Evolutionary conservation across 1,140 invertebrate species (phyloP).

Genomic region (Drosophila ercepeae): DNA sequence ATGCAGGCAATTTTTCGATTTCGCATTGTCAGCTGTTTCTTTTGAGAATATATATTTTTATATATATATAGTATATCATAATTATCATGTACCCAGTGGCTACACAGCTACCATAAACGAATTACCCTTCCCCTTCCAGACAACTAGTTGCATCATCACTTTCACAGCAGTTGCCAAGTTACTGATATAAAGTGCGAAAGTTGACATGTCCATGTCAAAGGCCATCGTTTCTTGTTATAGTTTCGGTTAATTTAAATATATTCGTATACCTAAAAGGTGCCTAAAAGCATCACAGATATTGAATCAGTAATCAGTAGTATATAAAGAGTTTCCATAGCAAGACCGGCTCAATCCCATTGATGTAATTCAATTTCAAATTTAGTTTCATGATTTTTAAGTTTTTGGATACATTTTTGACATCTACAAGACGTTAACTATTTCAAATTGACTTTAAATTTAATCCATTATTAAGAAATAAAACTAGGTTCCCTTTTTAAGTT

Average conservation of each 20-base stretch:
- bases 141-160: constrained; percentile 44
- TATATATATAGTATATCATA: neutral
- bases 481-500: too few relatives aligned
- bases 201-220: constrained; percentile 20
- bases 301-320: neutral
- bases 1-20: neutral
- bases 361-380: neutral
- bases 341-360: neutral
- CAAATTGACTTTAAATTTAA: too few relatives aligned
- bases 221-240: neutral
- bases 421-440: too few relatives aligned
- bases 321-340: neutral
- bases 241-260: neutral
- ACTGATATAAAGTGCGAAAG: constrained; percentile 22
- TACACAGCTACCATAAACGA: constrained; percentile 7
- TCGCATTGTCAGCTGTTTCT: constrained; percentile 21
- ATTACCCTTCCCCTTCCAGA: constrained; percentile 17
- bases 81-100: neutral
- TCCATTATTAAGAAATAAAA: too few relatives aligned
- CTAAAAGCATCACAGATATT: neutral
- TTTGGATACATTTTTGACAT: too few relatives aligned
- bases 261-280: too few relatives aligned
- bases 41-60: neutral
- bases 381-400: too few relatives aligned
- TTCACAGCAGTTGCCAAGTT: constrained; percentile 17